A percentile compares a stretch with the other conserved stretches of the same genome.
phyloP scores from a whole-genome alignment of 1,140 invertebrate species.

The Drosophila lacertosa region DNA sequence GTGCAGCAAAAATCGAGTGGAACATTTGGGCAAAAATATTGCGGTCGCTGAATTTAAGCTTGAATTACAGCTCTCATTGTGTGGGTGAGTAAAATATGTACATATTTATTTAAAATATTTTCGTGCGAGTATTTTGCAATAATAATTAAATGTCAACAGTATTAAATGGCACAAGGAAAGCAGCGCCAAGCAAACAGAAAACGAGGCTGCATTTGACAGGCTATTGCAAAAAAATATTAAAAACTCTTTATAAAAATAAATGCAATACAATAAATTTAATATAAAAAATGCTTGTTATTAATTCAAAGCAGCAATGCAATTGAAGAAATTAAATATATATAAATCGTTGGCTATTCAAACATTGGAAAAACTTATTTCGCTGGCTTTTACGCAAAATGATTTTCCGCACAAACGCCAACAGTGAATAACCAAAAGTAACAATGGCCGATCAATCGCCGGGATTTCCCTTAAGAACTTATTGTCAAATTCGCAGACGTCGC shows the following conservation, averaged over 20 bases:
- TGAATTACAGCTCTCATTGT: conserved; percentile 60
- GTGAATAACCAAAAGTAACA: conserved; percentile 20
- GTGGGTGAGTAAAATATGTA: conserved; percentile 55
- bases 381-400: neutral
- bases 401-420: neutral
- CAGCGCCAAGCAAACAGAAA: conserved; percentile 14
- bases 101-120: conserved; percentile 75
- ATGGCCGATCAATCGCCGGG: conserved; percentile 31
- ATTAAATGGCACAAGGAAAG: conserved; percentile 48
- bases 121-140: conserved; percentile 21
- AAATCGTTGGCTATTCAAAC: too few relatives aligned
- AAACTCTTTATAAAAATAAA: neutral
- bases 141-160: conserved; percentile 75
- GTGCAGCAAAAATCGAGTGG: conserved; percentile 2
- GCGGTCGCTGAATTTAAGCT: conserved; percentile 65
- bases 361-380: neutral
- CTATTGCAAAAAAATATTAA: neutral
- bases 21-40: conserved; percentile 59
- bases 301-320: neutral
- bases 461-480: conserved; percentile 44
- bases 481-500: conserved; percentile 56
- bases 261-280: neutral
- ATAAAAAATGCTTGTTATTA: neutral
- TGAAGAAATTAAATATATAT: neutral
- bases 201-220: conserved; percentile 9